phyloP scores from a whole-genome alignment of 2,113 vertebrate species.

The Phrynosoma platyrhinos region DNA sequence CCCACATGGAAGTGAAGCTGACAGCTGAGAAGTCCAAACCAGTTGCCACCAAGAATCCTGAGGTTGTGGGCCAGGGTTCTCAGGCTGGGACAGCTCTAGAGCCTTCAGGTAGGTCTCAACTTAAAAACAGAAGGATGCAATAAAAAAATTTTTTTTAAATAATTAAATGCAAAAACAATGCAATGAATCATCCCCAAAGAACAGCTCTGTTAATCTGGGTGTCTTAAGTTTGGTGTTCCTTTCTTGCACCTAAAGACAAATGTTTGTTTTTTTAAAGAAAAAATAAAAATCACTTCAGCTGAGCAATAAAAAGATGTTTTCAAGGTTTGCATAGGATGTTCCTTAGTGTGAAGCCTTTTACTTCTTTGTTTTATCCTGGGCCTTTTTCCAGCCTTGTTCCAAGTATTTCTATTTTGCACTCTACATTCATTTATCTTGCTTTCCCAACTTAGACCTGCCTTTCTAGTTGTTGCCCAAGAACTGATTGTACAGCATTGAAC shows the following conservation, averaged over 20 bases:
- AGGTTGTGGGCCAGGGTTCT: conserved; percentile 60
- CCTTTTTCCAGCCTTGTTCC: neutral
- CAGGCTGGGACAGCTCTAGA: conserved; percentile 66
- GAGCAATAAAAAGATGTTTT: neutral
- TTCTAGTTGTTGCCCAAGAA: neutral
- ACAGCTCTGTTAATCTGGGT: neutral
- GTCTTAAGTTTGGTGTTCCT: neutral
- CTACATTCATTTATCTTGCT: neutral
- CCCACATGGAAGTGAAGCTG: conserved; percentile 42
- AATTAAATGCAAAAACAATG: neutral
- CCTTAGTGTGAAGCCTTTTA: neutral
- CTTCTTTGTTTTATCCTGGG: neutral
- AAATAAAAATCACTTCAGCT: neutral
- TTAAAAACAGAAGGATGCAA: neutral
- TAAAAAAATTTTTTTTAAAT: neutral
- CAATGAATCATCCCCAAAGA: neutral
- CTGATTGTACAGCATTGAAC: neutral
- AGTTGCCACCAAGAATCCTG: conserved; percentile 55
- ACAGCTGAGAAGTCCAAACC: conserved; percentile 58
- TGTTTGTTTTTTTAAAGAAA: neutral
- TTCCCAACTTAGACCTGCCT: neutral
- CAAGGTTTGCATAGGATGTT: neutral
- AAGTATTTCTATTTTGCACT: fast-evolving
- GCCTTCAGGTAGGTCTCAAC: conserved; percentile 72
- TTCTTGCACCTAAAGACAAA: neutral